Conservation (phyloP, 2,113 vertebrate genomes). For the Bos taurus region ARS-UCD2.0 NC_037348.1:2800001-2800500, state of each 20-base stretch:
- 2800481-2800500: neutral
- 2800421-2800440: neutral
- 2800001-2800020: neutral
- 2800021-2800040: neutral
- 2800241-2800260: rapidly evolving
- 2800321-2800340: neutral
- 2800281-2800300: neutral
- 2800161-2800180: neutral
- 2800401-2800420: neutral
- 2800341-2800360: neutral
- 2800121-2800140: neutral
- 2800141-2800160: neutral
- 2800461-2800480: neutral
- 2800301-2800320: neutral
- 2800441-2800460: neutral
- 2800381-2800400: neutral
- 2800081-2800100: neutral
- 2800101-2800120: neutral
- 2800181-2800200: neutral
- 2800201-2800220: rapidly evolving
- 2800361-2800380: neutral
- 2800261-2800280: neutral
- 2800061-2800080: neutral
- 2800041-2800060: neutral
- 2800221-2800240: neutral